Percentiles rank a stretch among this genome's conserved stretches.
phyloP scores from a whole-genome alignment of 2,888 invertebrate species.

The Drosophila buzzatii region DNA sequence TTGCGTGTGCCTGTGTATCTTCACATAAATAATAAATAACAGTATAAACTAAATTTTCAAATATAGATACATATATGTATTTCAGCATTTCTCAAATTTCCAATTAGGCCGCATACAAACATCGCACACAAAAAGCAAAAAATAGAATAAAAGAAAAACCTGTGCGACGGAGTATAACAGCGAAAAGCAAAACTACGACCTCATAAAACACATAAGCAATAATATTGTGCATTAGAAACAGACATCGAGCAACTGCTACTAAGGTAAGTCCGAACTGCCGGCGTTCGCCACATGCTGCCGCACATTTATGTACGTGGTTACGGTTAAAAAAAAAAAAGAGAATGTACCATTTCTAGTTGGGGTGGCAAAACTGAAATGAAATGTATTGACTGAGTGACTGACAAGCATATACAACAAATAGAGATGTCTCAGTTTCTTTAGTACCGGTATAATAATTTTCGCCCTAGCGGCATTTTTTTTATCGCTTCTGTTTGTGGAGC shows the following conservation, averaged over 20 bases:
- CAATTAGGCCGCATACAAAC: constrained; percentile 17
- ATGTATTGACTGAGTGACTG: neutral
- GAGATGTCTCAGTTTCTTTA: constrained; percentile 26
- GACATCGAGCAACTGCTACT: constrained; percentile 30
- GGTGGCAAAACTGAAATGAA: constrained; percentile 42
- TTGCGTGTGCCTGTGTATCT: constrained; percentile 16
- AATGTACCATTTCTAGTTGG: constrained; percentile 35
- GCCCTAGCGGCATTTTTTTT: constrained; percentile 64
- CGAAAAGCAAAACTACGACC: constrained; percentile 26
- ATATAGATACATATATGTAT: constrained; percentile 26
- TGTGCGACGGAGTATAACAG: constrained; percentile 26
- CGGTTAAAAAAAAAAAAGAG: constrained; percentile 2
- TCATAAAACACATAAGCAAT: constrained; percentile 63
- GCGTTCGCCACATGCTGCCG: constrained; percentile 58
- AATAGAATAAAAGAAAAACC: constrained; percentile 1
- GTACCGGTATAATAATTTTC: constrained; percentile 26
- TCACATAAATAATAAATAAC: constrained; percentile 48
- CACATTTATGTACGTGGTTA: constrained; percentile 11
- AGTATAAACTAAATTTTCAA: constrained; percentile 32
- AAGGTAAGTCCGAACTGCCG: constrained; percentile 61
- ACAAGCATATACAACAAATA: constrained; percentile 15
- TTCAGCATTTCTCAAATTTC: constrained; percentile 51
- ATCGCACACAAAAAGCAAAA: constrained; percentile 17
- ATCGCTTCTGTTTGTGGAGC: constrained; percentile 44
- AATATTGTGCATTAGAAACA: constrained; percentile 65